Evolutionary conservation across 2,888 invertebrate genomes (phyloP).

Genomic region (Lasioglossum morio): DNA sequence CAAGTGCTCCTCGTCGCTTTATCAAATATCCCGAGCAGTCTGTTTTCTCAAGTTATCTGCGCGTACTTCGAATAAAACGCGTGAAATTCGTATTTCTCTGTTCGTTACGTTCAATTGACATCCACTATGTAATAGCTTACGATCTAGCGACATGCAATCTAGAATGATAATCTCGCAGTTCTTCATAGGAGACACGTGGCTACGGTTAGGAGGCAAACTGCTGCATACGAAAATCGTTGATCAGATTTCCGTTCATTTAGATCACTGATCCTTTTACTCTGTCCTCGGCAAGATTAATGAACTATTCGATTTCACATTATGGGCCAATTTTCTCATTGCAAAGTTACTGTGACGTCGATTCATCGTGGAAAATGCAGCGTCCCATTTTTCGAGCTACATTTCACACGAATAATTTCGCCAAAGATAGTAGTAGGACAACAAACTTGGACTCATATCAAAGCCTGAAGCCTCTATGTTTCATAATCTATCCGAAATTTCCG

Average conservation of each 20-base stretch:
- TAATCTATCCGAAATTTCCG: too few relatives aligned
- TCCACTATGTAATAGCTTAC: neutral
- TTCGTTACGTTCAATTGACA: slow-evolving; percentile 26
- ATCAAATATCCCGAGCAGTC: neutral
- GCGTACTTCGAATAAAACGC: slow-evolving; percentile 18
- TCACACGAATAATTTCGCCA: neutral
- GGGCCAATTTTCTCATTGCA: slow-evolving; percentile 17
- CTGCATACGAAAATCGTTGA: slow-evolving; percentile 28
- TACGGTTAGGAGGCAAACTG: slow-evolving; percentile 1
- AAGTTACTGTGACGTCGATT: neutral
- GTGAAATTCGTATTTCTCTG: slow-evolving; percentile 24
- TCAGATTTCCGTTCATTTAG: slow-evolving; percentile 54
- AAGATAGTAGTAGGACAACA: neutral
- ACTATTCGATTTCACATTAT: slow-evolving; percentile 55
- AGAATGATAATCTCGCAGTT: slow-evolving; percentile 45
- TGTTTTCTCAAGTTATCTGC: neutral
- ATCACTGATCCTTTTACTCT: slow-evolving; percentile 34
- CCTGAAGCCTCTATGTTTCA: too few relatives aligned
- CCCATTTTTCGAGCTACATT: neutral
- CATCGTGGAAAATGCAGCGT: neutral
- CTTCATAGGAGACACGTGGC: slow-evolving; percentile 43
- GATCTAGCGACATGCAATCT: slow-evolving; percentile 11
- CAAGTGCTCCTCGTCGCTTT: neutral
- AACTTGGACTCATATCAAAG: neutral
- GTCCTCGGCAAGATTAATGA: slow-evolving; percentile 58